Evolutionary conservation across 2,888 invertebrate genomes (phyloP).

Genomic region (Crepidodera aurea): DNA sequence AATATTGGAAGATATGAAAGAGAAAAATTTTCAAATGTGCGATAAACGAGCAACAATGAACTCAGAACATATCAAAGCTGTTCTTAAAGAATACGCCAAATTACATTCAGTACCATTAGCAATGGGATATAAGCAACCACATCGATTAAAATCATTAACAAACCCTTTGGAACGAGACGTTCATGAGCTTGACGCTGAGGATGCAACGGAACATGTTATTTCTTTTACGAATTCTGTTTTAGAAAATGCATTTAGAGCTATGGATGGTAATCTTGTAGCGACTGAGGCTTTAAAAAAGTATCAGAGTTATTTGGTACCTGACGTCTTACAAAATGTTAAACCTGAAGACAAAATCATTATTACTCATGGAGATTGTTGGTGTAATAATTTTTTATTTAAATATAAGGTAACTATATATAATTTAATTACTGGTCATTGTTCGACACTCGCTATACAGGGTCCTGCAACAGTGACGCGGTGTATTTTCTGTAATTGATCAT

Average conservation of each 20-base stretch:
- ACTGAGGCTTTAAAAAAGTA: constrained; percentile 13
- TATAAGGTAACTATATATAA: constrained; percentile 39
- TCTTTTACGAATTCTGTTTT: constrained; percentile 6
- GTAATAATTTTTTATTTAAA: constrained; percentile 48
- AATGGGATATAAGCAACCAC: constrained; percentile 46
- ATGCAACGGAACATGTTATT: not conserved
- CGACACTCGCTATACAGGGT: too few species aligned
- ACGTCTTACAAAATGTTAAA: not conserved
- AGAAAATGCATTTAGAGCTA: constrained; percentile 16
- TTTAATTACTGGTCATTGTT: too few species aligned
- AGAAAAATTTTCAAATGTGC: not conserved
- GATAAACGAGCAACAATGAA: not conserved
- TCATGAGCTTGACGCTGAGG: not conserved
- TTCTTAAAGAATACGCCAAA: constrained; percentile 50
- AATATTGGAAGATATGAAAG: constrained; percentile 2
- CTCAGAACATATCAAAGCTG: constrained; percentile 45
- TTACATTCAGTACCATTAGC: constrained; percentile 53
- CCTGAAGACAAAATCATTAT: constrained; percentile 30
- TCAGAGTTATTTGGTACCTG: not conserved
- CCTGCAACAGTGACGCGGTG: too few species aligned
- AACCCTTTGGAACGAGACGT: constrained; percentile 17
- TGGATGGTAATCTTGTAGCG: constrained; percentile 1
- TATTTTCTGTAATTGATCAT: too few species aligned
- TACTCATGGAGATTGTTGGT: constrained; percentile 51
- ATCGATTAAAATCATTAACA: constrained; percentile 39